Conservation (phyloP, 2,888 invertebrate genomes). For the Prostheceraeus crozeri region DNA sequence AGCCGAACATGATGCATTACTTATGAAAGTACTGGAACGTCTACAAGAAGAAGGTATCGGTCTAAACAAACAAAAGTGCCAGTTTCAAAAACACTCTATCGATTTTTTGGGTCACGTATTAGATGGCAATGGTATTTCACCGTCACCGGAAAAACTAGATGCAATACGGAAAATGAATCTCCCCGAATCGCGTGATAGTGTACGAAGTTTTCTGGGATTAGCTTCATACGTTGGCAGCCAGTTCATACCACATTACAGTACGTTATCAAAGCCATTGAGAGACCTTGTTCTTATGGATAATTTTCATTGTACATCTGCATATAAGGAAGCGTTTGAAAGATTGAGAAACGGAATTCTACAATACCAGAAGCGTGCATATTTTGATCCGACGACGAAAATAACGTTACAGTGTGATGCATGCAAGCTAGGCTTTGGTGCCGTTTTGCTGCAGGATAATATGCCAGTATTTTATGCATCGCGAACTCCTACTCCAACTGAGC, state of each 20-base stretch:
- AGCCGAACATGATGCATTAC: slow-evolving; percentile 23
- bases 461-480: slow-evolving; percentile 38
- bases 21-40: slow-evolving; percentile 13
- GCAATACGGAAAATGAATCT: slow-evolving; percentile 12
- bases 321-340: slow-evolving; percentile 16
- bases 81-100: too few species aligned
- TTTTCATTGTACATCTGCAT: slow-evolving; percentile 19
- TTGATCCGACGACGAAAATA: slow-evolving; percentile 12
- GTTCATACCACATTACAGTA: slow-evolving; percentile 24
- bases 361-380: slow-evolving; percentile 8
- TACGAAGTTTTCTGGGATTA: slow-evolving; percentile 24
- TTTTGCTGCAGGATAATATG: slow-evolving; percentile 24
- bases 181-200: not conserved
- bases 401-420: slow-evolving; percentile 20
- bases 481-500: slow-evolving; percentile 33
- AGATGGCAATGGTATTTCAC: slow-evolving; percentile 16
- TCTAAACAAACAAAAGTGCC: slow-evolving; percentile 31
- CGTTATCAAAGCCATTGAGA: slow-evolving; percentile 11
- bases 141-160: slow-evolving; percentile 7
- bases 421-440: slow-evolving; percentile 16
- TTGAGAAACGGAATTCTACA: slow-evolving; percentile 5
- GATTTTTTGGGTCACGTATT: slow-evolving; percentile 24
- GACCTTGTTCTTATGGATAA: slow-evolving; percentile 13
- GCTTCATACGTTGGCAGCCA: slow-evolving; percentile 18
- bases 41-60: slow-evolving; percentile 29